Base-by-base conservation (phyloP, 2,113 vertebrate species). In the Pipa parva region DNA sequence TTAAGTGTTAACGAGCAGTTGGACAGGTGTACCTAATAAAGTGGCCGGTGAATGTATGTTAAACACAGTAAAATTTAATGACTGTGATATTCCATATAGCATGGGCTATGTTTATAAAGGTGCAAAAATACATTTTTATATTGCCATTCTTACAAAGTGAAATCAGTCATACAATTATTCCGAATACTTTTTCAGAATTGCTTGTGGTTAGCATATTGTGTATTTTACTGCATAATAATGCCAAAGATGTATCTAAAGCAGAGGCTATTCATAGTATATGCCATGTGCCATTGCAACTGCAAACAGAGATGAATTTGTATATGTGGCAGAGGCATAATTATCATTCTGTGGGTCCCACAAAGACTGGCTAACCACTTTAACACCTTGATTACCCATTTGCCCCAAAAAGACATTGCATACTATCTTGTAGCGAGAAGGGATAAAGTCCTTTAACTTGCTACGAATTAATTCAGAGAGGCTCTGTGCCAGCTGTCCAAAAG, bases 361-460 rank as follows among this genome's bases (percentile, higher is more conserved):
- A 0, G 82, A 74, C 0, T 71, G 80, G 59, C 89, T 92, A 63
- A 74, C 85, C 59, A 91, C 79, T 0, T 59, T 11, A 17, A 91
- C 59, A 1, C 83, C 78, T 62, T 92, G 89, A 33, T 81, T 74
- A 0, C 67, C 22, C 0, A 21, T 77, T 13, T 87, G 87, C 3
- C 90, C 88, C 46, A 93, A 77, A 37, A 90, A 71, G 63, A 92
- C 81, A 0, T 74, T 81, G 70, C 88, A 91, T 27, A 91, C 86
- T n/a, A 93, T 72, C 70, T 92, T 92, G 75, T 91, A 92, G 25
- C 89, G 81, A 0, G 85, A 80, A 0, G 86, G 86, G 28, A 72
- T 72, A 18, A 85, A 61, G n/a, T 88, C 87, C 3, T 87, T 88
- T 0, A 75, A 64, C 42, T 26, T 78, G 22, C 20, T 7, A 2